phyloP scores from a whole-genome alignment of 2,113 vertebrate species.

The Halcyon malimbica region DNA sequence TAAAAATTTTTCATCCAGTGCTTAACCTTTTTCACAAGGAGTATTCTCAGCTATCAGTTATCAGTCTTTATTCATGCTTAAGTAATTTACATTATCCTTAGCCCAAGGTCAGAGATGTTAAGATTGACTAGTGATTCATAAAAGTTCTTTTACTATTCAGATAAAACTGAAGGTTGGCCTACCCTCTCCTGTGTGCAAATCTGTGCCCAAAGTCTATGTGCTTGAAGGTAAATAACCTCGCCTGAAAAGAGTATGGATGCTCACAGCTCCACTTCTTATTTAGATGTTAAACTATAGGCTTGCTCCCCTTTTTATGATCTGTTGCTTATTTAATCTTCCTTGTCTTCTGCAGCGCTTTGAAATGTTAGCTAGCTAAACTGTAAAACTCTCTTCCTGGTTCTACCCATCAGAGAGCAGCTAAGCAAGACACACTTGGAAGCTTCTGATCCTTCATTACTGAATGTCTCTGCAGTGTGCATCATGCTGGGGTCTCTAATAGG shows the following conservation, averaged over 20 bases:
- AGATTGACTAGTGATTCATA: background rate
- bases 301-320: background rate
- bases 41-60: background rate
- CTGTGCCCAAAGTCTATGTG: background rate
- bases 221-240: background rate
- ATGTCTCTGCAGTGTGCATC: background rate
- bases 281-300: background rate
- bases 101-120: background rate
- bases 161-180: background rate
- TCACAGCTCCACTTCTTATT: background rate
- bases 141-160: background rate
- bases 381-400: background rate
- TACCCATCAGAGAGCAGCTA: background rate
- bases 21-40: background rate
- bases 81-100: background rate
- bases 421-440: background rate
- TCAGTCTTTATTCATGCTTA: background rate
- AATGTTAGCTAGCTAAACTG: background rate
- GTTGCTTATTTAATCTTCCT: background rate
- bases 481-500: conserved; percentile 52
- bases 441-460: background rate
- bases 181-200: background rate
- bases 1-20: background rate
- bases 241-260: background rate
- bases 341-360: background rate